phyloP scores from a whole-genome alignment of 2,888 invertebrate species.

The Tetheella fluctuosa region DNA sequence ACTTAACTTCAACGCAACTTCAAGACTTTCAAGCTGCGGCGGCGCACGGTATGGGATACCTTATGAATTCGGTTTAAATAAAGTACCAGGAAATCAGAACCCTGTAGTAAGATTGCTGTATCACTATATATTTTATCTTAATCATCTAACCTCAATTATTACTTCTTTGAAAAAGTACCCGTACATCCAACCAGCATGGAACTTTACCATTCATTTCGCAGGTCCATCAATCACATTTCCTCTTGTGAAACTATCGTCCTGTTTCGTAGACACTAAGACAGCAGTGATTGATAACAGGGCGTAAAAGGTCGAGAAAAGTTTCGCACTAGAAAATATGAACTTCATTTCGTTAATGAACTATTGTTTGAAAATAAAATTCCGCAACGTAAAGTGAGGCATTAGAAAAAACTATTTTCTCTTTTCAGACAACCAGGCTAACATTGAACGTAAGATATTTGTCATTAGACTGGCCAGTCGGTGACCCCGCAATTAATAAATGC shows the following conservation, averaged over 20 bases:
- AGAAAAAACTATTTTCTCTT: no score
- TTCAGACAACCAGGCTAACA: constrained; percentile 14
- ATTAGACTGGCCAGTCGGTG: constrained; percentile 6
- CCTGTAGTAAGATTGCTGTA: background rate
- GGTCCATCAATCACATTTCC: background rate
- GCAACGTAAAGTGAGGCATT: no score
- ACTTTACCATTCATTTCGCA: background rate
- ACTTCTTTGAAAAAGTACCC: background rate
- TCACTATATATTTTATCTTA: no score
- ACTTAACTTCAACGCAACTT: background rate
- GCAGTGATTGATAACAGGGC: constrained; percentile 2
- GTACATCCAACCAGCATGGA: background rate
- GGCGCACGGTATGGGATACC: background rate
- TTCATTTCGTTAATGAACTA: no score
- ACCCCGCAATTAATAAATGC: no score
- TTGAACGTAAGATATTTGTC: constrained; percentile 13
- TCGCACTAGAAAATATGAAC: background rate
- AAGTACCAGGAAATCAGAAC: background rate
- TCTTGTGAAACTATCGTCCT: constrained; percentile 7
- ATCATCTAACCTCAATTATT: background rate
- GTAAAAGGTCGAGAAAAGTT: background rate
- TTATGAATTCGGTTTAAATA: background rate
- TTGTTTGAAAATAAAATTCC: no score
- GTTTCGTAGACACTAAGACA: background rate
- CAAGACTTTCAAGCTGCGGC: background rate